A percentile compares a stretch with the other conserved stretches of the same genome.
phyloP scores from a whole-genome alignment of 2,888 invertebrate species.

The Noctuana brunneofusca region DNA sequence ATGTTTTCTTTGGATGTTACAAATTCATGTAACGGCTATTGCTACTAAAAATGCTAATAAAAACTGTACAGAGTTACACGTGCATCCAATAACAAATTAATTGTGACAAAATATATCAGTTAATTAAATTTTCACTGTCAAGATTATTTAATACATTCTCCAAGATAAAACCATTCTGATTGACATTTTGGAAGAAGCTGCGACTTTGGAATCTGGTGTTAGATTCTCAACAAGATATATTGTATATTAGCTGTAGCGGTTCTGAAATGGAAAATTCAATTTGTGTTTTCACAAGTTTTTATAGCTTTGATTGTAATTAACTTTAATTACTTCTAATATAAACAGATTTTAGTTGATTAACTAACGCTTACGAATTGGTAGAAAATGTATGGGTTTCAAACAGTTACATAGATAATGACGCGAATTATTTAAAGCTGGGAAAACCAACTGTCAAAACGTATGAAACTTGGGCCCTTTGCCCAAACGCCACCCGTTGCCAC shows the following conservation, averaged over 20 bases:
- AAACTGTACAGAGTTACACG: too few species aligned
- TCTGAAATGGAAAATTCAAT: not conserved
- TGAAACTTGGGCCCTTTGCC: too few species aligned
- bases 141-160: not conserved
- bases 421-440: too few species aligned
- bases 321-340: not conserved
- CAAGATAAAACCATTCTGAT: slow-evolving; percentile 4
- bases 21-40: too few species aligned
- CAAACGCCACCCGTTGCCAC: not conserved
- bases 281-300: not conserved
- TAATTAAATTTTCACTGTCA: not conserved
- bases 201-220: slow-evolving; percentile 12
- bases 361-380: too few species aligned
- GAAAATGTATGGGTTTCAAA: too few species aligned
- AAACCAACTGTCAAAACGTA: too few species aligned
- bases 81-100: not conserved
- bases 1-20: too few species aligned
- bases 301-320: not conserved
- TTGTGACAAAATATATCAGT: not conserved
- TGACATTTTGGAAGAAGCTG: slow-evolving; percentile 23
- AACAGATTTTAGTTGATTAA: too few species aligned
- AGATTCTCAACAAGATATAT: slow-evolving; percentile 12
- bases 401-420: too few species aligned
- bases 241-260: slow-evolving; percentile 6
- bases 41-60: too few species aligned